Conservation (phyloP, 2,113 vertebrate species). For the Accipiter virgatus region DNA sequence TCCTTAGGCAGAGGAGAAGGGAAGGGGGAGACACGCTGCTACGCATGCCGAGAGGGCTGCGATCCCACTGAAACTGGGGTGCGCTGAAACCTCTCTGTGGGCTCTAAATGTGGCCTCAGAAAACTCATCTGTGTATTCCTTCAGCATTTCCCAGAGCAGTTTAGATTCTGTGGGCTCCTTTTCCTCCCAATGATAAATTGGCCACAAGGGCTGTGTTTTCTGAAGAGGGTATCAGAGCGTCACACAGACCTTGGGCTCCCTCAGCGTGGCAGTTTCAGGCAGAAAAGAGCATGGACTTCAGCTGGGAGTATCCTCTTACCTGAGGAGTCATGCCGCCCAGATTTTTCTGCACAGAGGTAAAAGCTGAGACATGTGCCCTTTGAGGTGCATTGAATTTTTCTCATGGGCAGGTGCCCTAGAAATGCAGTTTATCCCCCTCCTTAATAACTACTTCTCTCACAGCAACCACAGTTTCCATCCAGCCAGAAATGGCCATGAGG, state of each 20-base stretch:
- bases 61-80: not conserved
- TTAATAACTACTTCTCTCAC: not conserved
- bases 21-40: not conserved
- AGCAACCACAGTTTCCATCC: not conserved
- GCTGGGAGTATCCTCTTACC: not conserved
- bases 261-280: not conserved
- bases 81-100: not conserved
- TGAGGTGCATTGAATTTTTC: not conserved
- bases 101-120: not conserved
- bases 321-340: not conserved
- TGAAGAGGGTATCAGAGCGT: not conserved
- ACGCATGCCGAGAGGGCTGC: fast-evolving
- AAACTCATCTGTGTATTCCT: not conserved
- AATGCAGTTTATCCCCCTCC: not conserved
- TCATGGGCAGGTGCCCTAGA: not conserved
- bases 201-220: not conserved
- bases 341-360: not conserved
- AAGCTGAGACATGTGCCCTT: not conserved
- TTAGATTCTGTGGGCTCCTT: not conserved
- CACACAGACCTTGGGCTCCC: not conserved
- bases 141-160: not conserved
- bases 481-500: not conserved
- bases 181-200: not conserved
- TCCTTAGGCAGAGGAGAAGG: not conserved
- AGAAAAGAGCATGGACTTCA: not conserved